Evolutionary conservation across 2,113 vertebrate species (phyloP), one percentile per base, ranked within the genome.

Genomic region (Oenanthe oenanthe): DNA sequence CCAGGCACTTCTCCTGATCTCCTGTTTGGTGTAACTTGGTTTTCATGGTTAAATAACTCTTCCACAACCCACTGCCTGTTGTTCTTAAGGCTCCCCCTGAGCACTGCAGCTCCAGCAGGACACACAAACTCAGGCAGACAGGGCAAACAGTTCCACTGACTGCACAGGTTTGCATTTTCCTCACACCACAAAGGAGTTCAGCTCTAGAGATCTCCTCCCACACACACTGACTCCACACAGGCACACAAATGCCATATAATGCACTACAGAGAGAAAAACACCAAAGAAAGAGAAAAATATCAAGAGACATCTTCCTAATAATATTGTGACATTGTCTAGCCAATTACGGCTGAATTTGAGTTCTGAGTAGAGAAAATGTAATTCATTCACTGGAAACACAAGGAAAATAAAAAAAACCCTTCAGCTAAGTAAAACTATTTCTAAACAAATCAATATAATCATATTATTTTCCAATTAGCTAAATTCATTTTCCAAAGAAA

Each of bases 381-480:
- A 54, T 77, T 70, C 65, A 76, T 85, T 92, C 47, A 53, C 45
- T 86, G 75, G 73, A 86, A 79, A 50, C n/a, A 71, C 53, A 72
- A 72, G 42, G 51, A 57, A 75, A 85, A 54, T 28, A 22, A 63
- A 32, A 32, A 45, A 47, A 96, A 68, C 53, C 34, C 5, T n/a
- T 79, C 74, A 61, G 19, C 77, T 81, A 85, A 34, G 54, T 78
- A 79, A 61, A 97, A 84, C 43, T 57, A 65, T 93, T 80, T 92
- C 91, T 96, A 95, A 98, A 94, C 51, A 96, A 93, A 95, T 74
- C 47, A 60, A 45, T 58, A 93, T 32, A 78, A 92, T 21, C 54
- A 22, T 31, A 42, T 87, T 62, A 71, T 70, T 75, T 21, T 51
- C 20, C 77, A 85, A 77, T 85, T 68, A 65, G 53, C 61, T 78